Base-by-base conservation (phyloP, 30 jellyfish, hydroid and myxozoan genomes). In the Pelagia noctiluca region DNA sequence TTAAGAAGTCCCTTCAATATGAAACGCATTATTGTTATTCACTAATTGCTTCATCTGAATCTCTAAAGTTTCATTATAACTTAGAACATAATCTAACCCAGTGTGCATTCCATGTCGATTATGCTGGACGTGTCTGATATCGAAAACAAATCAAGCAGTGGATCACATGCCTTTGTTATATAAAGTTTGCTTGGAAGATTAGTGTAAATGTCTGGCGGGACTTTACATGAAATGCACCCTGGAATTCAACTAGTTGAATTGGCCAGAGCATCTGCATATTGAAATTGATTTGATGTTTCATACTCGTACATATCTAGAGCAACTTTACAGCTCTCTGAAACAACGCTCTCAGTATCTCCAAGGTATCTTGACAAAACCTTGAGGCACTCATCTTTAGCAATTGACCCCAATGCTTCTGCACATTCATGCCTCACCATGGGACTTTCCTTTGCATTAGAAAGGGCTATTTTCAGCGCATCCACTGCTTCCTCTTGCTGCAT, bases 391-490 rank as follows among this genome's bases (percentile, higher is more conserved):
- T 80, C 94, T 49, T 87, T 89, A 7, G 99, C 99, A 68, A 94
- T 88, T 2, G 97, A 61, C 0, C 99, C 99, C 16, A 95, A 76
- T 38, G 99, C 99, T 42, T 89, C 98, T 19, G 99, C 99, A 82
- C 98, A 89, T 63, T 95, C 99, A 67, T 95, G 99, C 42, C 99
- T 96, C 2, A 95, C 99, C 99, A 95, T 95, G 38, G 93, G 88
- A 33, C 84, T 95, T 76, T 95, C 98, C 2, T 74, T 11, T 5
- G 63, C 50, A 69, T 90, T 80, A 19, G 69, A 35, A 46, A 89
- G 31, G 1, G 97, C 19, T 25, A 18, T 60, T 72, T 36, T 80
- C 19, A 95, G 80, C 42, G 97, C 96, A 0, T 75, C 75, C 8
- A 82, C 83, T 1, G 98, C 90, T 3, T 82, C 92, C 29, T 79